Percentiles rank a stretch among this genome's conserved stretches.
Conservation (phyloP, 2,113 vertebrate species). For the Jacana jacana region DNA sequence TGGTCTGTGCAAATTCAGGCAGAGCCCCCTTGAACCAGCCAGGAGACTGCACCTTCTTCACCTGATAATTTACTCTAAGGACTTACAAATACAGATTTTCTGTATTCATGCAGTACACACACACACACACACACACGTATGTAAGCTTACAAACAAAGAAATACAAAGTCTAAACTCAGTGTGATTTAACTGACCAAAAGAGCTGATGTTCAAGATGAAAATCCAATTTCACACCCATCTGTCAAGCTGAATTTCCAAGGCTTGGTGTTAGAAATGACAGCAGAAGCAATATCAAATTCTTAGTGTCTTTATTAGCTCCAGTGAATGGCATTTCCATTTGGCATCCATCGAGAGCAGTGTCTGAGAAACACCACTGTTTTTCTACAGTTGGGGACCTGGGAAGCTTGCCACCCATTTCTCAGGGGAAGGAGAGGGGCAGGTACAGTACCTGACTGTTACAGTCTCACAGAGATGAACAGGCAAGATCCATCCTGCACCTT, state of each 20-base stretch:
- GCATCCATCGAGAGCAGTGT: not conserved
- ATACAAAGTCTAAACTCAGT: not conserved
- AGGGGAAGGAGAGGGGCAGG: not conserved
- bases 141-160: not conserved
- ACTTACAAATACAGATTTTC: not conserved
- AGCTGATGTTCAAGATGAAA: not conserved
- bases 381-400: not conserved
- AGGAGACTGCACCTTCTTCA: not conserved
- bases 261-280: not conserved
- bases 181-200: not conserved
- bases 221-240: conserved; percentile 7
- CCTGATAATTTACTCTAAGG: not conserved
- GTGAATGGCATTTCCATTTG: not conserved
- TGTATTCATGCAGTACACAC: not conserved
- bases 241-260: conserved; percentile 3
- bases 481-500: not conserved
- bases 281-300: not conserved
- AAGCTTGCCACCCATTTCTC: not conserved
- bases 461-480: not conserved
- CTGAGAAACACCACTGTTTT: not conserved
- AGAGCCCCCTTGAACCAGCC: not conserved
- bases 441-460: not conserved
- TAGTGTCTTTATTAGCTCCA: not conserved
- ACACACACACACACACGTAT: not conserved
- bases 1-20: not conserved